A percentile compares a stretch with the other conserved stretches of the same genome.
These are phyloP conservation scores for Drepana arcuata DNA, from an alignment of 1,140 invertebrate genomes.

Conservation along the genomic window DNA sequence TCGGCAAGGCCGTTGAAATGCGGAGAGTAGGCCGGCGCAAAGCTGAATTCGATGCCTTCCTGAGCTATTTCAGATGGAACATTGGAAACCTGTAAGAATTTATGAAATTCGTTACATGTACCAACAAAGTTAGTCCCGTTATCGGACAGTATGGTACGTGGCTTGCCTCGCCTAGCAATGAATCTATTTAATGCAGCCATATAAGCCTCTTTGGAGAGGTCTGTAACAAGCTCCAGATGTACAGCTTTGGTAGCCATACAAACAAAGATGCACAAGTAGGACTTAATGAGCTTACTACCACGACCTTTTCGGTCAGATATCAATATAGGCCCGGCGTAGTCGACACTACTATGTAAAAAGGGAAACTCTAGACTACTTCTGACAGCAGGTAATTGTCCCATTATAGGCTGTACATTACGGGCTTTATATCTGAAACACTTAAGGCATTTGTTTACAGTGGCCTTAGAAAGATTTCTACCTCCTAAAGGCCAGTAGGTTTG, in stretches of 20 bases:
- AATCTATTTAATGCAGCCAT: constrained; percentile 19
- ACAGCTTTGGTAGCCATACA: constrained; percentile 24
- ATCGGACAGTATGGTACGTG: constrained; percentile 15
- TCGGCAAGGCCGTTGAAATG: constrained; percentile 16
- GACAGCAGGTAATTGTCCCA: constrained; percentile 12
- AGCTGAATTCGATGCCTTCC: constrained; percentile 12
- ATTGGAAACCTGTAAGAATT: constrained; percentile 6
- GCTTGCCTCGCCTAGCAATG: constrained; percentile 19
- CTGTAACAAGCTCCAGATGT: constrained; percentile 30
- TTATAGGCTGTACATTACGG: constrained; percentile 12
- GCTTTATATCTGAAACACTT: constrained; percentile 13
- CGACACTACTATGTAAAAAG: constrained; percentile 13
- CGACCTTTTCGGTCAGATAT: constrained; percentile 17
- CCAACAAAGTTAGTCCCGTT: constrained; percentile 19
- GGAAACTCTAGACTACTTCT: constrained; percentile 14
- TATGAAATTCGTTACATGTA: constrained; percentile 11
- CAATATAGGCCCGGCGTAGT: constrained; percentile 15
- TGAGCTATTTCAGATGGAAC: constrained; percentile 8
- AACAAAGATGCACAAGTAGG: constrained; percentile 23
- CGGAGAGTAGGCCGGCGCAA: constrained; percentile 11
- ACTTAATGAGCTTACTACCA: constrained; percentile 16
- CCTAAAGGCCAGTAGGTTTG: constrained; percentile 17
- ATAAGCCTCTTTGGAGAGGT: constrained; percentile 18
- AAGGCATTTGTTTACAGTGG: constrained; percentile 9
- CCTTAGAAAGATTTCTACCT: constrained; percentile 14